Evolutionary conservation across 2,888 invertebrate species (phyloP).

Genomic region (Aphidius colemani): DNA sequence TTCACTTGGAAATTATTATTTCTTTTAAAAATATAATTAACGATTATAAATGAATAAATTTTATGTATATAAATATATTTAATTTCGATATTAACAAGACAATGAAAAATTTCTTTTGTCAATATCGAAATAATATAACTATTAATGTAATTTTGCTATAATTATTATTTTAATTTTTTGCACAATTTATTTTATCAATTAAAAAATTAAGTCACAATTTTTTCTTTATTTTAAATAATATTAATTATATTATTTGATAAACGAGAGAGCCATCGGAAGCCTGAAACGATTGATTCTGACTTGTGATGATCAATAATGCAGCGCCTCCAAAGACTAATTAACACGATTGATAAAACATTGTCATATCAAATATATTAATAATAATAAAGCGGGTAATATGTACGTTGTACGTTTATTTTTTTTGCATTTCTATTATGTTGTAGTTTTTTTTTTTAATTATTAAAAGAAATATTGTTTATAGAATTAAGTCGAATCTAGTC

Average conservation of each 20-base stretch:
- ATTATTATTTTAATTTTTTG: conserved; percentile 12
- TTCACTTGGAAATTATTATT: too few relatives aligned
- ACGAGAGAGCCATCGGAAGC: conserved; percentile 44
- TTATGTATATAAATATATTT: too few relatives aligned
- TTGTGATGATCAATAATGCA: conserved; percentile 51
- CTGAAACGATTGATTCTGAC: conserved; percentile 52
- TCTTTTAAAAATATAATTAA: too few relatives aligned
- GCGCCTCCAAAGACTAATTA: conserved; percentile 59
- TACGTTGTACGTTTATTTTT: conserved; percentile 7
- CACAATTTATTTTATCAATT: conserved; percentile 7
- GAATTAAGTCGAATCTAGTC: conserved; percentile 50
- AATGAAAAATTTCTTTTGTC: too few relatives aligned
- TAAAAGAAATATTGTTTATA: conserved; percentile 30
- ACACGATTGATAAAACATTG: conserved; percentile 33
- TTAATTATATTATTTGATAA: conserved; percentile 1
- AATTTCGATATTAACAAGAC: too few relatives aligned
- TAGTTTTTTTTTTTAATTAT: neutral
- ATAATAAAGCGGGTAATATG: conserved; percentile 14
- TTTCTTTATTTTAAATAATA: conserved; percentile 45
- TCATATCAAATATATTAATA: conserved; percentile 8
- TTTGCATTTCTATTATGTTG: neutral
- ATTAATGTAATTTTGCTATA: too few relatives aligned
- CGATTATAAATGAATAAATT: too few relatives aligned
- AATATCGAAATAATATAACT: too few relatives aligned
- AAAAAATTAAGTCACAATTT: conserved; percentile 2